A percentile compares a stretch with the other conserved stretches of the same genome.
Evolutionary conservation across 1,140 invertebrate genomes (phyloP).

Genomic region (Thaumatotibia leucotreta): DNA sequence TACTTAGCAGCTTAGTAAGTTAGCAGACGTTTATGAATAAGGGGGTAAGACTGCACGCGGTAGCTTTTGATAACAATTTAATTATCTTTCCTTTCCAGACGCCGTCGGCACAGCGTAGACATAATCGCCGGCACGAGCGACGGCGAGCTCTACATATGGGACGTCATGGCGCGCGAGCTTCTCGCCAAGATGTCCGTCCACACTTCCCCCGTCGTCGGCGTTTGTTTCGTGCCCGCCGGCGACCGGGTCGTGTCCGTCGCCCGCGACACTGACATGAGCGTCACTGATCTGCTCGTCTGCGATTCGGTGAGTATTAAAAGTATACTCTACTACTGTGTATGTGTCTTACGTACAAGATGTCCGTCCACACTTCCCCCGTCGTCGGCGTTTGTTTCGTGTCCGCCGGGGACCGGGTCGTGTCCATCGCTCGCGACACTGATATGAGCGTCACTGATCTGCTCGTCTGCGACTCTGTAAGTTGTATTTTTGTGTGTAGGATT

Average conservation of each 20-base stretch:
- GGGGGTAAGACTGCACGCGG: too few relatives aligned
- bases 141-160: conserved; percentile 84
- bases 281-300: conserved; percentile 76
- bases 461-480: conserved; percentile 57
- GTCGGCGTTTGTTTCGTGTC: conserved; percentile 77
- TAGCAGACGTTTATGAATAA: too few relatives aligned
- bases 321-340: too few relatives aligned
- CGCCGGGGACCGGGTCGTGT: conserved; percentile 78
- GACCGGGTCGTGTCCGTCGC: conserved; percentile 78
- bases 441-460: conserved; percentile 79
- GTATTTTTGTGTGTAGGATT: too few relatives aligned
- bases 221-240: conserved; percentile 78
- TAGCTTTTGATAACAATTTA: too few relatives aligned
- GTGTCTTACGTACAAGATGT: too few relatives aligned
- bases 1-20: too few relatives aligned
- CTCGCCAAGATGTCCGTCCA: conserved; percentile 66
- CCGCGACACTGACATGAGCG: conserved; percentile 75
- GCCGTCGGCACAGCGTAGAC: conserved; percentile 42
- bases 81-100: too few relatives aligned
- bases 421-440: conserved; percentile 74
- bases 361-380: conserved; percentile 68
- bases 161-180: conserved; percentile 65
- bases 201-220: conserved; percentile 67
- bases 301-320: conserved; percentile 62
- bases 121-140: conserved; percentile 79